Evolutionary conservation across 2,113 vertebrate species (phyloP).

Genomic region (Sebastes schlegelii): DNA sequence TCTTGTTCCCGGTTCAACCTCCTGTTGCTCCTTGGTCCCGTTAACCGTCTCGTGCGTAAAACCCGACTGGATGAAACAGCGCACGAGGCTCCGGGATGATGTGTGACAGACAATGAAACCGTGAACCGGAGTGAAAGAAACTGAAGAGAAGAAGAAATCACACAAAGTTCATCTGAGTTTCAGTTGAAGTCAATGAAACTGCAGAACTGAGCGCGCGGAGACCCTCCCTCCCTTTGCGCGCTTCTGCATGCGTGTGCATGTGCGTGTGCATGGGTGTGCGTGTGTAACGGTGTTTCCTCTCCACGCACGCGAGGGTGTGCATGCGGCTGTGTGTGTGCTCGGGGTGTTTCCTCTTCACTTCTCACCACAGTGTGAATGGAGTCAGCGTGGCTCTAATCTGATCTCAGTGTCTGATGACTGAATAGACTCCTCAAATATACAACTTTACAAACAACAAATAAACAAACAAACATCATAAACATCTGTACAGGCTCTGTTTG

Average conservation of each 20-base stretch:
- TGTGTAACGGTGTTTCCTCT: conserved; percentile 49
- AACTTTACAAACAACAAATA: background rate
- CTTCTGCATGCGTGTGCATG: background rate
- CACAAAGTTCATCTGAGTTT: conserved; percentile 27
- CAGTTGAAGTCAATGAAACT: conserved; percentile 28
- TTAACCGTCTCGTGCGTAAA: conserved; percentile 15
- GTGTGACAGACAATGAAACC: too few species aligned
- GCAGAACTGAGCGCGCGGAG: conserved; percentile 30
- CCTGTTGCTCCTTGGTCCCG: conserved; percentile 59
- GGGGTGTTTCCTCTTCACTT: conserved; percentile 58
- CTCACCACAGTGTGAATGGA: conserved; percentile 46
- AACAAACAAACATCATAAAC: background rate
- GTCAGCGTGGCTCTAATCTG: conserved; percentile 29
- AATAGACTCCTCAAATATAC: background rate
- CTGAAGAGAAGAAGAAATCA: accelerated
- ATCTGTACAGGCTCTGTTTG: background rate
- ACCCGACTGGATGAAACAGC: background rate
- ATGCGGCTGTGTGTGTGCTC: background rate
- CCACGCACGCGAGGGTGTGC: background rate
- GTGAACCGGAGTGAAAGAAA: background rate
- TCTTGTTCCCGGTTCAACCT: conserved; percentile 10
- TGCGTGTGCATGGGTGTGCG: conserved; percentile 1
- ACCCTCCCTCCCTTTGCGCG: conserved; percentile 27
- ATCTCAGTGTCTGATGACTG: conserved; percentile 28
- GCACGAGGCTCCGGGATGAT: conserved; percentile 13